A percentile compares a stretch with the other conserved stretches of the same genome.
Conservation (phyloP, 2,888 invertebrate genomes). For the Hoplodrina blanda region DNA sequence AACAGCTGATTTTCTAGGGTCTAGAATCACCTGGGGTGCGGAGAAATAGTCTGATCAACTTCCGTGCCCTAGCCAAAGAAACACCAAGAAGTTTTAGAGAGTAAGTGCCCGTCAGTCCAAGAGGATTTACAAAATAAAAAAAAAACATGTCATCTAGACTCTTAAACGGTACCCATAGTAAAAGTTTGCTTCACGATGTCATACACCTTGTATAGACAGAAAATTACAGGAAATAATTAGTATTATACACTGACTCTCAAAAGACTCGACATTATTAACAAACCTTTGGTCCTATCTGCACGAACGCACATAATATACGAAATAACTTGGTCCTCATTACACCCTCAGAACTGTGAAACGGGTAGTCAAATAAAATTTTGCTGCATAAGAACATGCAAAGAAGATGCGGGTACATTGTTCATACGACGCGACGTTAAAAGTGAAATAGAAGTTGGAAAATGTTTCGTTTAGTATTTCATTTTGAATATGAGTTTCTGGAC, state of each 20-base stretch:
- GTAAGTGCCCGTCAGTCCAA: no score
- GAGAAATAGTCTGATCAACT: no score
- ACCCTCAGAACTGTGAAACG: not conserved
- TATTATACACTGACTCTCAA: slow-evolving; percentile 2
- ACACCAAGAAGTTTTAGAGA: no score
- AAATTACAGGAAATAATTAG: slow-evolving; percentile 9
- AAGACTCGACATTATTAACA: slow-evolving; percentile 5
- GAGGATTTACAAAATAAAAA: no score
- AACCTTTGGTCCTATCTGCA: slow-evolving; percentile 7
- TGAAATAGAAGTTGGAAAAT: not conserved
- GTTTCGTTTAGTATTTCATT: slow-evolving; percentile 24
- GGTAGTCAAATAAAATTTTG: slow-evolving; percentile 41
- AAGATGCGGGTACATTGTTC: slow-evolving; percentile 43
- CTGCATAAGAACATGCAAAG: slow-evolving; percentile 42
- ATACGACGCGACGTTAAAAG: not conserved
- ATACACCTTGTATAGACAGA: not conserved
- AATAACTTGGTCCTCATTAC: slow-evolving; percentile 19
- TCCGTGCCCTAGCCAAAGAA: no score
- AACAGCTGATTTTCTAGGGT: no score
- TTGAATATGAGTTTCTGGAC: not conserved
- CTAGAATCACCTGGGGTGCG: no score
- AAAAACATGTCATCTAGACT: no score
- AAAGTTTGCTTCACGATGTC: no score
- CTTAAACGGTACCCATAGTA: no score
- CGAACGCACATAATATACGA: slow-evolving; percentile 7